Evolutionary conservation across 1,140 invertebrate species (phyloP).

Genomic region (Drosophila azteca): DNA sequence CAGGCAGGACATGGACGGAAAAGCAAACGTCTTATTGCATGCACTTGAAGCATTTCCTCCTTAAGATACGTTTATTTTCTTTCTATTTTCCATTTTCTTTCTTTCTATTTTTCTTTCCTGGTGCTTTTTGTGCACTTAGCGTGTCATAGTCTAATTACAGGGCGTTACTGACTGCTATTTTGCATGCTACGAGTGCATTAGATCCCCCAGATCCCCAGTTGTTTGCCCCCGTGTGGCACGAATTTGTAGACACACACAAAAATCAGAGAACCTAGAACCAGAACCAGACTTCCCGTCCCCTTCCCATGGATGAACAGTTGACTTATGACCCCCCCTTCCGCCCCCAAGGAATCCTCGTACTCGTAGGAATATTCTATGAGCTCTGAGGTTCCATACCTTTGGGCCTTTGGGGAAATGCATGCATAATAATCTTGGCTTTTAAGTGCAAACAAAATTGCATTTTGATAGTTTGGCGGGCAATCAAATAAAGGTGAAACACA

Average conservation of each 20-base stretch:
- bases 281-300: too few relatives aligned
- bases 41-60: slow-evolving; percentile 53
- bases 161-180: slow-evolving; percentile 75
- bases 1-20: slow-evolving; percentile 18
- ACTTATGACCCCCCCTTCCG: slow-evolving; percentile 16
- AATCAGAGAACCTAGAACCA: neutral
- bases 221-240: slow-evolving; percentile 34
- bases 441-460: slow-evolving; percentile 43
- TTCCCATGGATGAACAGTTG: slow-evolving; percentile 50
- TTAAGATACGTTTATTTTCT: slow-evolving; percentile 3
- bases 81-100: neutral
- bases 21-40: slow-evolving; percentile 44
- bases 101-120: neutral
- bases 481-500: slow-evolving; percentile 3
- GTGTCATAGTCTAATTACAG: slow-evolving; percentile 74
- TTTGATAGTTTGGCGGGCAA: slow-evolving; percentile 44
- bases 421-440: slow-evolving; percentile 34
- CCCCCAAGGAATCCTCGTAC: too few relatives aligned
- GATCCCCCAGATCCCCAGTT: slow-evolving; percentile 26
- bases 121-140: slow-evolving; percentile 52
- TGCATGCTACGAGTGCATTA: slow-evolving; percentile 72
- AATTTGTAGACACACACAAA: slow-evolving; percentile 50
- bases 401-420: slow-evolving; percentile 20
- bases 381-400: neutral
- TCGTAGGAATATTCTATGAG: too few relatives aligned